Evolutionary conservation across 2,113 vertebrate species (phyloP).

Genomic region (Phyllostomus hastatus): DNA sequence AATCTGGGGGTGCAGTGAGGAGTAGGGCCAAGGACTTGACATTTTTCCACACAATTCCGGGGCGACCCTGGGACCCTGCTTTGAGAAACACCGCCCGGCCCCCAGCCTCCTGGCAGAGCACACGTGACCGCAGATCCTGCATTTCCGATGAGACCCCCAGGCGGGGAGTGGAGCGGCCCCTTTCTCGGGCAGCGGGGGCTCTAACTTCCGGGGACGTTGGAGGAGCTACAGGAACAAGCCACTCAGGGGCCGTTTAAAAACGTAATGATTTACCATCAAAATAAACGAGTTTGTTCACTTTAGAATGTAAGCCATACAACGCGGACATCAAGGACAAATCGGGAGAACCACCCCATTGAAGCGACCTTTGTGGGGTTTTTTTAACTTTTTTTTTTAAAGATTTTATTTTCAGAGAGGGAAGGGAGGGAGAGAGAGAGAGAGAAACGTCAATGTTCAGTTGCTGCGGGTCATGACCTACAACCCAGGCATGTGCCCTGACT

Average conservation of each 20-base stretch:
- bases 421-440: no score
- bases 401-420: no score
- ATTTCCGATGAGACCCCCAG: not conserved
- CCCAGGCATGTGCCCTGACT: no score
- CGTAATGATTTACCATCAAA: not conserved
- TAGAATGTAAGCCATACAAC: not conserved
- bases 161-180: not conserved
- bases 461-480: no score
- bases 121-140: not conserved
- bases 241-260: not conserved
- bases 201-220: not conserved
- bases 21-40: not conserved
- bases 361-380: not conserved
- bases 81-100: not conserved
- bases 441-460: no score
- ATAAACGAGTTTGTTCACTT: not conserved
- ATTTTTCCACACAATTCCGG: not conserved
- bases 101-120: not conserved
- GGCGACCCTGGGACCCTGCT: not conserved
- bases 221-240: not conserved
- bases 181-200: not conserved
- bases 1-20: not conserved
- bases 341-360: not conserved
- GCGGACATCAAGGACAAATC: not conserved
- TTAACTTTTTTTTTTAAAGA: no score